These are phyloP conservation scores for Platycnemis pennipes DNA, from an alignment of 2,888 invertebrate genomes.

Conservation along the genomic window DNA sequence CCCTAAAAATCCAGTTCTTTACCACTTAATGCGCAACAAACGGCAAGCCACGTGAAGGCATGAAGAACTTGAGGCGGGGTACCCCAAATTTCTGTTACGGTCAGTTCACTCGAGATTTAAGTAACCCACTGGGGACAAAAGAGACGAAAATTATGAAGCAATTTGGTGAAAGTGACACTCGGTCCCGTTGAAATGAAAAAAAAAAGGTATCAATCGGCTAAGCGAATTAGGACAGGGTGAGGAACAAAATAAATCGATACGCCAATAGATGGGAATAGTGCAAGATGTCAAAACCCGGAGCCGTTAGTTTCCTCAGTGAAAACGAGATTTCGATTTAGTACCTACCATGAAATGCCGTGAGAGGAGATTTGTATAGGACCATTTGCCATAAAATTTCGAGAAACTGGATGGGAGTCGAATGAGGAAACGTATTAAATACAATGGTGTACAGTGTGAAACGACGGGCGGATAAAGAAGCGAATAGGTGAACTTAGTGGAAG, in stretches of 20 bases:
- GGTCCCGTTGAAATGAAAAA: neutral
- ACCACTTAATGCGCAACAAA: neutral
- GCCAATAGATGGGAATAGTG: neutral
- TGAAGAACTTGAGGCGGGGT: neutral
- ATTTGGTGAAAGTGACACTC: neutral
- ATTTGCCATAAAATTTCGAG: neutral
- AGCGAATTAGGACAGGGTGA: neutral
- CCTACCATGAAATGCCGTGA: neutral
- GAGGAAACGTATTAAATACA: no score
- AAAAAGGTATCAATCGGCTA: neutral
- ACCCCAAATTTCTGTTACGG: neutral
- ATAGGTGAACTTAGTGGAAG: no score
- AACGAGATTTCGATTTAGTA: neutral
- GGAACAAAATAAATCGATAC: neutral
- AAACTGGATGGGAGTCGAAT: no score
- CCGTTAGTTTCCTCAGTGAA: neutral
- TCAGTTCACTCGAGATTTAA: neutral
- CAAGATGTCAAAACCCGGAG: neutral
- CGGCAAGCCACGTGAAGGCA: neutral
- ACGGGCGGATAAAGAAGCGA: no score
- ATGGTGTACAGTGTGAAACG: no score
- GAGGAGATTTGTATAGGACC: neutral
- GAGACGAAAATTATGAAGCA: neutral
- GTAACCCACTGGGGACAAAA: neutral
- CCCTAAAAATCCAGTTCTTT: constrained; percentile 21